Conservation (phyloP, 2,888 invertebrate genomes). For the Drosophila emarginata region DNA sequence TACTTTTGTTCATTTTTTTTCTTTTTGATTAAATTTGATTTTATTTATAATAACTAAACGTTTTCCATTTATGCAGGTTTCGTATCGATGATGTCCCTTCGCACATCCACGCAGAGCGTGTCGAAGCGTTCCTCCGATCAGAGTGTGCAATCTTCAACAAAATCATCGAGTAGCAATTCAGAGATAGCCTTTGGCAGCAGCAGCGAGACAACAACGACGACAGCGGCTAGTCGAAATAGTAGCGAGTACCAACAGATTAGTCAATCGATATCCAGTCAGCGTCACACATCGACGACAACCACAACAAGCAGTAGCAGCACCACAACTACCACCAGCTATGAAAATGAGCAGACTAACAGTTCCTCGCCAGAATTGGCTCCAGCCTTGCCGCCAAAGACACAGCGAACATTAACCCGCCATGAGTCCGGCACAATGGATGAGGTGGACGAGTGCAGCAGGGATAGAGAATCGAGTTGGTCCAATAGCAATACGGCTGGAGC, state of each 20-base stretch:
- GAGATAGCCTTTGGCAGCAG: constrained; percentile 69
- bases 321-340: constrained; percentile 27
- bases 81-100: constrained; percentile 86
- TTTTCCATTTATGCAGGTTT: constrained; percentile 83
- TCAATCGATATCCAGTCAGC: constrained; percentile 45
- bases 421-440: constrained; percentile 86
- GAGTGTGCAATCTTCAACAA: constrained; percentile 82
- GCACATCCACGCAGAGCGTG: constrained; percentile 86
- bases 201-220: constrained; percentile 59
- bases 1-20: neutral
- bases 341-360: constrained; percentile 42
- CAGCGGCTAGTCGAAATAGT: constrained; percentile 44
- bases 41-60: neutral
- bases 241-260: constrained; percentile 61
- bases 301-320: constrained; percentile 29
- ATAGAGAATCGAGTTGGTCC: too few species aligned
- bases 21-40: neutral
- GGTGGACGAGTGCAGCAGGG: constrained; percentile 82
- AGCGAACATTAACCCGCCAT: constrained; percentile 84
- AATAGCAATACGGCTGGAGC: constrained; percentile 55
- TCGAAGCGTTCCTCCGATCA: constrained; percentile 86
- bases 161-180: constrained; percentile 78
- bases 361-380: constrained; percentile 54
- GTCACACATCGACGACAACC: constrained; percentile 43
- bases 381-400: constrained; percentile 65